Base-by-base conservation (phyloP, 2,113 vertebrate genomes). In the Xenotilapia leptura region DNA sequence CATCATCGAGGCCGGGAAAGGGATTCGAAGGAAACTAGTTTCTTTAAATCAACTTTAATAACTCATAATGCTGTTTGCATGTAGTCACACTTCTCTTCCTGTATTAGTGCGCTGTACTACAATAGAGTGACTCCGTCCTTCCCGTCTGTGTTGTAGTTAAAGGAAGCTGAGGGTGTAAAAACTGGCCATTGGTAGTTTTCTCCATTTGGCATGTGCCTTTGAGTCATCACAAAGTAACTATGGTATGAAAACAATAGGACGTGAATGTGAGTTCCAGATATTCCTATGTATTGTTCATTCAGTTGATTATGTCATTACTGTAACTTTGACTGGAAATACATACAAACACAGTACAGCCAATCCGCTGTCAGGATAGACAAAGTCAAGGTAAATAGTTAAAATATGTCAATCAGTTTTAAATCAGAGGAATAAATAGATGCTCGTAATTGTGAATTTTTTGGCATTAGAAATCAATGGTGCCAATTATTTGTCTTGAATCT, bases 101-200 rank as follows among this genome's bases (percentile, higher is more conserved):
- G 70, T 62, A 45, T 38, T 54, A 28, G 47, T 83, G 62, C 26
- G 28, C 40, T 87, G 53, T 68, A 13, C 54, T 75, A 95, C 92
- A 94, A 94, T 93, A 73, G 86, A 15, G 17, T 42, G 84, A 79
- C 95, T 94, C 93, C 90, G 36, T 70, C 65, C 83, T 88, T 93
- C 90, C 89, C 82, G 70, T 90, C 86, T 90, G 73, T 82, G 84
- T 86, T 6, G 40, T 56, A 54, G 83, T 92, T 83, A 86, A 84
- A 90, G 95, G 94, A 95, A 94, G 89, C 80, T 84, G 75, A 89
- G 47, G 21, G 70, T 87, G 84, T 94, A 80, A 92, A 95, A 95
- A 85, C 85, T 89, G 42, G 51, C 6, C 79, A 54, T 85, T 83
- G 51, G 38, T 90, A 80, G 92, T 89, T 92, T 89, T 79, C 38